Conservation (phyloP, 2,888 invertebrate genomes). For the Troides aeacus region DNA sequence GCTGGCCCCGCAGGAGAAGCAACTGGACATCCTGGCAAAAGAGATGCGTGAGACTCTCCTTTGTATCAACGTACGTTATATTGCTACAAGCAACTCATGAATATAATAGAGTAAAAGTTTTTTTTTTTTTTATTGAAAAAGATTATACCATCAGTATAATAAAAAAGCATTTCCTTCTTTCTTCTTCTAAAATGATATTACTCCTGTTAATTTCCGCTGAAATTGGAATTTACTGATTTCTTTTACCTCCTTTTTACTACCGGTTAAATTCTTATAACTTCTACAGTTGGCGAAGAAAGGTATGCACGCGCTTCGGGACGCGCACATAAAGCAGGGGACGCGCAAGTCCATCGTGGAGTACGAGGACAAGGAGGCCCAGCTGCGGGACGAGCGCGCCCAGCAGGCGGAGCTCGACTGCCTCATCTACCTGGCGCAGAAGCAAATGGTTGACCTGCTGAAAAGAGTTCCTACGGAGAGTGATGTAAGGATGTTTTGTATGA, state of each 20-base stretch:
- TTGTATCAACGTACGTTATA: conserved; percentile 75
- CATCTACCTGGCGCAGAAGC: conserved; percentile 69
- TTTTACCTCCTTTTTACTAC: too few species aligned
- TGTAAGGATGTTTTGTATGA: conserved; percentile 38
- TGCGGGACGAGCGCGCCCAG: conserved; percentile 75
- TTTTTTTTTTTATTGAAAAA: too few species aligned
- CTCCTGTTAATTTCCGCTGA: too few species aligned
- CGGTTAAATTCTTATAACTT: background rate
- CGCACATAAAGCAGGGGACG: conserved; percentile 72
- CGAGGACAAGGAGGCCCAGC: conserved; percentile 72
- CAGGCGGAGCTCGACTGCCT: conserved; percentile 74
- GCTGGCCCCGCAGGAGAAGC: conserved; percentile 82
- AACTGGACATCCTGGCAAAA: conserved; percentile 79
- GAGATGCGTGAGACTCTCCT: conserved; percentile 83
- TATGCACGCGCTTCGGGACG: conserved; percentile 71
- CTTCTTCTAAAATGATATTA: too few species aligned
- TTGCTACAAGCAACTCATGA: too few species aligned
- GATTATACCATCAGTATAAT: too few species aligned
- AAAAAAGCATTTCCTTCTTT: too few species aligned
- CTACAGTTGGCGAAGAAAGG: conserved; percentile 67
- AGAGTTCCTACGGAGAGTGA: conserved; percentile 67
- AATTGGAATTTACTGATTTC: too few species aligned
- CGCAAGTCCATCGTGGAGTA: conserved; percentile 75
- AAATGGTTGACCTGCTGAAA: conserved; percentile 60
- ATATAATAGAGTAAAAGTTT: too few species aligned